Conservation (phyloP, 2,888 invertebrate species). For the Euclidia mi region DNA sequence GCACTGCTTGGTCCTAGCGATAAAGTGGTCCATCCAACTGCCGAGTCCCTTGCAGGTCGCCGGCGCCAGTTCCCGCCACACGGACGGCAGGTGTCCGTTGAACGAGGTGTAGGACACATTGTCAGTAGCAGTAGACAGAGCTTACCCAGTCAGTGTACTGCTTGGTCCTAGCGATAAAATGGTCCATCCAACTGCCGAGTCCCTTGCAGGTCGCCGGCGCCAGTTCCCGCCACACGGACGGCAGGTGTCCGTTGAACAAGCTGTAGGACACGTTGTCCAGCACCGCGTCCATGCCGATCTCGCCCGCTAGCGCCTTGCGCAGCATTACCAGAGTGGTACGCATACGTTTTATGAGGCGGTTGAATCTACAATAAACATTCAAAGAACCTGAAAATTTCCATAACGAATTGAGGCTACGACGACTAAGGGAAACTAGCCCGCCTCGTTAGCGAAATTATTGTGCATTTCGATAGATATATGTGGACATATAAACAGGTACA, state of each 20-base stretch:
- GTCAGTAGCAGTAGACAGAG: slow-evolving; percentile 82
- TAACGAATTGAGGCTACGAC: no score
- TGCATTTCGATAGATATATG: no score
- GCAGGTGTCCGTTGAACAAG: slow-evolving; percentile 96
- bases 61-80: slow-evolving; percentile 96
- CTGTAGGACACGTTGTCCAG: slow-evolving; percentile 95
- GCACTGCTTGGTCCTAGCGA: slow-evolving; percentile 93
- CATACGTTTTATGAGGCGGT: slow-evolving; percentile 93
- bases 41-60: slow-evolving; percentile 96
- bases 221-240: slow-evolving; percentile 94
- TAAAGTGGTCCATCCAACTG: slow-evolving; percentile 97
- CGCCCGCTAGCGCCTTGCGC: slow-evolving; percentile 96
- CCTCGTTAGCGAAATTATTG: no score
- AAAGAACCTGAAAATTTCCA: no score
- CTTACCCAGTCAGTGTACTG: slow-evolving; percentile 95
- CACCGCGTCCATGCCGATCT: slow-evolving; percentile 97
- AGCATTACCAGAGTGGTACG: slow-evolving; percentile 92
- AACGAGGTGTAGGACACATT: slow-evolving; percentile 95
- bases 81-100: slow-evolving; percentile 95
- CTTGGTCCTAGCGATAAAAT: slow-evolving; percentile 92
- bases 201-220: slow-evolving; percentile 96
- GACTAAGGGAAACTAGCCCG: no score
- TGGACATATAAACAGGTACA: no score
- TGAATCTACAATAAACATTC: slow-evolving; percentile 89
- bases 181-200: slow-evolving; percentile 97